These are phyloP conservation scores for Heliothis virescens DNA, from an alignment of 1,140 invertebrate genomes.

Conservation along the genomic window DNA sequence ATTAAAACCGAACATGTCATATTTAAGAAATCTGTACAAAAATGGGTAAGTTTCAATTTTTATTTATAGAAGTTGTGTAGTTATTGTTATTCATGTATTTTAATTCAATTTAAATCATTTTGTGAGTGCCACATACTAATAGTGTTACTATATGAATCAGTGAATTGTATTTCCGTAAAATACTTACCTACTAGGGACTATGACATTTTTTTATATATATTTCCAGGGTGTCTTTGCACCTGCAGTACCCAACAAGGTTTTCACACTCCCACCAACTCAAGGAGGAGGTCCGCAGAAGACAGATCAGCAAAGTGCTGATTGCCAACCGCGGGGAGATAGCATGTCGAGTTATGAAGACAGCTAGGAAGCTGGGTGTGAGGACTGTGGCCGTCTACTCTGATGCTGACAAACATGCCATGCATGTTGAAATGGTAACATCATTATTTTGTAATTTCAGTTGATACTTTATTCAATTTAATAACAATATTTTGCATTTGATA, in stretches of 20 bases:
- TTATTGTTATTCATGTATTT: background rate
- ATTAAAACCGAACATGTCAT: constrained; percentile 61
- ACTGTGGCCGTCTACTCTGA: constrained; percentile 99
- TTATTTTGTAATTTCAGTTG: background rate
- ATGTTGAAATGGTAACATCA: constrained; percentile 90
- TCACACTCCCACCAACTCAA: constrained; percentile 69
- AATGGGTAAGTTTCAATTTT: constrained; percentile 62
- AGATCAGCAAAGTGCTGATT: constrained; percentile 94
- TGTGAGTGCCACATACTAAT: background rate
- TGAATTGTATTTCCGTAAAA: background rate
- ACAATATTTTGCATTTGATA: too few relatives aligned
- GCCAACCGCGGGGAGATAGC: constrained; percentile 99
- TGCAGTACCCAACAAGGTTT: constrained; percentile 61
- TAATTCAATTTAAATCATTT: background rate
- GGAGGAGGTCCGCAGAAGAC: constrained; percentile 65
- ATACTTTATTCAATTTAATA: too few relatives aligned
- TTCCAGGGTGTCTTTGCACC: constrained; percentile 52
- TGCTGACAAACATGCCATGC: constrained; percentile 93
- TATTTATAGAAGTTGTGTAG: background rate
- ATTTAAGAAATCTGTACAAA: constrained; percentile 63
- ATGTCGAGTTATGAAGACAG: constrained; percentile 96
- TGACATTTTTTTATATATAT: constrained; percentile 3
- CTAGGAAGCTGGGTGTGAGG: constrained; percentile 95
- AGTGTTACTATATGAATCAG: background rate
- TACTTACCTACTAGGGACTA: background rate